These are phyloP conservation scores for Phragmatobia fuliginosa DNA, from an alignment of 2,888 invertebrate genomes.

Conservation along the genomic window DNA sequence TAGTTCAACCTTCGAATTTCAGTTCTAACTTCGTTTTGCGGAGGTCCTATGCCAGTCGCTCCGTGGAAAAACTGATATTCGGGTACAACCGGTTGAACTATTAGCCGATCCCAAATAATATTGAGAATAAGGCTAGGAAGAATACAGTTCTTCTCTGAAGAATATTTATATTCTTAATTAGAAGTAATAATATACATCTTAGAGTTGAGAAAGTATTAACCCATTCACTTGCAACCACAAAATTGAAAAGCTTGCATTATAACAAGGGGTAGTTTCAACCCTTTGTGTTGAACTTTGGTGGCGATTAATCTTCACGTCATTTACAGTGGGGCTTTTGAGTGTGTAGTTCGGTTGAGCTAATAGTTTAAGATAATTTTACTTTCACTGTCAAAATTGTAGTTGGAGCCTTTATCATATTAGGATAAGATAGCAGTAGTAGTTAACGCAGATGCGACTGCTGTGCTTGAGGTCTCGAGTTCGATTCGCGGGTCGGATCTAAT, in stretches of 20 bases:
- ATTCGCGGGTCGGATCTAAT: too few relatives aligned
- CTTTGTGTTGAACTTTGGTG: slow-evolving; percentile 16
- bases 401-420: not conserved
- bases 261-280: slow-evolving; percentile 21
- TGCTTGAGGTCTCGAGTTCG: too few relatives aligned
- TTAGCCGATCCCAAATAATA: too few relatives aligned
- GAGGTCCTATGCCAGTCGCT: too few relatives aligned
- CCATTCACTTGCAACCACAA: slow-evolving; percentile 20
- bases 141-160: not conserved
- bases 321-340: slow-evolving; percentile 16
- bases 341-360: slow-evolving; percentile 4
- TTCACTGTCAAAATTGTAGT: too few relatives aligned
- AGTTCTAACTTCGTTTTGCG: too few relatives aligned
- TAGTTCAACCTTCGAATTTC: too few relatives aligned
- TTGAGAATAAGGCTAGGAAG: too few relatives aligned
- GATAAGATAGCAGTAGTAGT: too few relatives aligned
- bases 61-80: too few relatives aligned
- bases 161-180: not conserved
- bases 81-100: too few relatives aligned
- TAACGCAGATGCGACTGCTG: too few relatives aligned
- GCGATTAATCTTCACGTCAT: slow-evolving; percentile 34
- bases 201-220: slow-evolving; percentile 14
- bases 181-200: not conserved
- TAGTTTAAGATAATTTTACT: not conserved
- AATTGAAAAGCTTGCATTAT: slow-evolving; percentile 16